Percentiles rank a stretch among this genome's conserved stretches.
Evolutionary conservation across 1,140 invertebrate genomes (phyloP).

Genomic region (Hypothenemus hampei): DNA sequence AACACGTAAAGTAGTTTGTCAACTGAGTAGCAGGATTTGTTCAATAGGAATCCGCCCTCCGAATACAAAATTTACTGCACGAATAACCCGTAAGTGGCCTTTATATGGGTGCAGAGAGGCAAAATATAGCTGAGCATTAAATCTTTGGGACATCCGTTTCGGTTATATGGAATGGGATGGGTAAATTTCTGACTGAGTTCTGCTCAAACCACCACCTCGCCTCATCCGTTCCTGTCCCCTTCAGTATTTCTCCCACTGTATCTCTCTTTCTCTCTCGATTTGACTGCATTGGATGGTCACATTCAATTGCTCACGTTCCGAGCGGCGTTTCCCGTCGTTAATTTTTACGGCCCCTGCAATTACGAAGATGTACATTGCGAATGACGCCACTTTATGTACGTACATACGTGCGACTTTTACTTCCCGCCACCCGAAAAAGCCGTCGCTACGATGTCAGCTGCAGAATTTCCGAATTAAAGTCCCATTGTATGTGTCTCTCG

Average conservation of each 20-base stretch:
- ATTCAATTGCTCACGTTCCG: constrained; percentile 44
- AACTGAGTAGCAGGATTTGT: no score
- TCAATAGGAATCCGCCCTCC: no score
- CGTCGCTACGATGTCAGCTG: constrained; percentile 7
- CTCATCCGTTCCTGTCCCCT: neutral
- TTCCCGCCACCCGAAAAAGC: no score
- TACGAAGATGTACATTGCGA: constrained; percentile 36
- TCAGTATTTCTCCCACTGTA: neutral
- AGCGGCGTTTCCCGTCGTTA: constrained; percentile 43
- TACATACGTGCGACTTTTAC: constrained; percentile 17
- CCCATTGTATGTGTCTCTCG: neutral
- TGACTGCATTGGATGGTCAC: constrained; percentile 36
- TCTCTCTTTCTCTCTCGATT: constrained; percentile 29
- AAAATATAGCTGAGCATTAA: constrained; percentile 33
- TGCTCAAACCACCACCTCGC: no score
- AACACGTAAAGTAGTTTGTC: no score
- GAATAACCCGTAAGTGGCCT: constrained; percentile 30
- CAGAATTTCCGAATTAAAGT: constrained; percentile 6
- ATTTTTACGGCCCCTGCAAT: constrained; percentile 42
- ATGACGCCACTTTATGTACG: constrained; percentile 32
- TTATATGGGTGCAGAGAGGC: constrained; percentile 30
- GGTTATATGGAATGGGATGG: constrained; percentile 24
- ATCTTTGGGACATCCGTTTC: constrained; percentile 31
- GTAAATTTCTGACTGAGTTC: constrained; percentile 29
- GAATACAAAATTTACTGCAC: no score